Conservation (phyloP, 2,113 vertebrate genomes). For the Cervus canadensis region DNA sequence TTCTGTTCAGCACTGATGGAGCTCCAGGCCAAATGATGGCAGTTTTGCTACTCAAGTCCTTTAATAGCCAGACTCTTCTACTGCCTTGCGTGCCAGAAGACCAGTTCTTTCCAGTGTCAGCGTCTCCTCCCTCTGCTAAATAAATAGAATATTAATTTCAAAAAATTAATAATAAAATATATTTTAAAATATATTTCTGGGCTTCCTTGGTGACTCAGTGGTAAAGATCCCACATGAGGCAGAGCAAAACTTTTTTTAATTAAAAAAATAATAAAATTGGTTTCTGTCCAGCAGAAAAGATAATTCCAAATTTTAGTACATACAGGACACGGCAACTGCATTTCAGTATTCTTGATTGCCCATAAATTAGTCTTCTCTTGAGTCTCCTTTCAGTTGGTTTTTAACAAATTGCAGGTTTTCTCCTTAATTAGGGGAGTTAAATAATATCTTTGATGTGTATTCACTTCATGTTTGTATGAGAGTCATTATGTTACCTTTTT, state of each 20-base stretch:
- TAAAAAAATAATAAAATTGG: neutral
- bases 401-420: neutral
- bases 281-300: neutral
- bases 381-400: neutral
- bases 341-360: neutral
- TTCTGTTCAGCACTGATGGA: neutral
- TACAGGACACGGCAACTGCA: neutral
- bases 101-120: fast-evolving
- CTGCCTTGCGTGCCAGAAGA: neutral
- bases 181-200: neutral
- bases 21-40: neutral
- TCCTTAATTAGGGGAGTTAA: neutral
- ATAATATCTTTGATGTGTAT: neutral
- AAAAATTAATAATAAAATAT: neutral
- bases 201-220: neutral
- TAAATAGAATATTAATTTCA: neutral
- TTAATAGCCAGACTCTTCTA: neutral
- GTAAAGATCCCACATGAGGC: neutral
- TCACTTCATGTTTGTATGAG: neutral
- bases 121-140: neutral
- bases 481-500: neutral
- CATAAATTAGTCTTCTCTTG: neutral
- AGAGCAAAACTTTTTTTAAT: neutral
- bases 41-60: neutral
- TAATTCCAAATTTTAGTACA: neutral